Conservation (phyloP, 2,113 vertebrate species). For the Oreochromis aureus region DNA sequence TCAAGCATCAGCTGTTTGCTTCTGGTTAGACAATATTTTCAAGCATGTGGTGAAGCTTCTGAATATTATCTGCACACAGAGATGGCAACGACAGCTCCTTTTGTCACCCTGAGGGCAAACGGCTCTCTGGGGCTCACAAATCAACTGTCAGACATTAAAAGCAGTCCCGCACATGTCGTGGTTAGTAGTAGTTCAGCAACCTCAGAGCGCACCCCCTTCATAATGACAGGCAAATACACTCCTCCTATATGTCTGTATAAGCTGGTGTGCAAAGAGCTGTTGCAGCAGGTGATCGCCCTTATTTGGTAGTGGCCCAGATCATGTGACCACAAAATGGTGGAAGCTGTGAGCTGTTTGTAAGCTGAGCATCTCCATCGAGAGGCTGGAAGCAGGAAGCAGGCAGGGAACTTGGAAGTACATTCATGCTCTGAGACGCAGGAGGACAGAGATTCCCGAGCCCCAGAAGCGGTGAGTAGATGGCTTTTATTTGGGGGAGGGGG, state of each 20-base stretch:
- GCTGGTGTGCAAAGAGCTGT: conserved; percentile 22
- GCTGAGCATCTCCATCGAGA: conserved; percentile 64
- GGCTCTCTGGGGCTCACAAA: neutral
- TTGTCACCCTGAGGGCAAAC: neutral
- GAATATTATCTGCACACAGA: conserved; percentile 7
- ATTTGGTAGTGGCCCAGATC: conserved; percentile 63
- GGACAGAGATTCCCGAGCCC: conserved; percentile 46
- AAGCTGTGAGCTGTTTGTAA: conserved; percentile 63
- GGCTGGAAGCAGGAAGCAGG: conserved; percentile 43
- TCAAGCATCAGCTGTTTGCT: neutral
- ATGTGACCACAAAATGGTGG: conserved; percentile 76
- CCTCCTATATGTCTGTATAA: neutral
- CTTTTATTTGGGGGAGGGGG: neutral
- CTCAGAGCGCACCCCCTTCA: neutral
- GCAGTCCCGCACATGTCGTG: neutral
- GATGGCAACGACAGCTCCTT: neutral
- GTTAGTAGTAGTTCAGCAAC: neutral
- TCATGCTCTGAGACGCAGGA: conserved; percentile 53
- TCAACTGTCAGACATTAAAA: neutral
- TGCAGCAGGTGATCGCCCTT: conserved; percentile 59
- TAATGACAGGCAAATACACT: conserved; percentile 2
- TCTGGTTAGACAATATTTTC: neutral
- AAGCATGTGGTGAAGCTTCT: neutral
- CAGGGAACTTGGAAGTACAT: conserved; percentile 14
- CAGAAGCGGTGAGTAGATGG: conserved; percentile 64